These are phyloP conservation scores for Phlogophora meticulosa DNA, from an alignment of 2,888 invertebrate species.

Conservation along the genomic window DNA sequence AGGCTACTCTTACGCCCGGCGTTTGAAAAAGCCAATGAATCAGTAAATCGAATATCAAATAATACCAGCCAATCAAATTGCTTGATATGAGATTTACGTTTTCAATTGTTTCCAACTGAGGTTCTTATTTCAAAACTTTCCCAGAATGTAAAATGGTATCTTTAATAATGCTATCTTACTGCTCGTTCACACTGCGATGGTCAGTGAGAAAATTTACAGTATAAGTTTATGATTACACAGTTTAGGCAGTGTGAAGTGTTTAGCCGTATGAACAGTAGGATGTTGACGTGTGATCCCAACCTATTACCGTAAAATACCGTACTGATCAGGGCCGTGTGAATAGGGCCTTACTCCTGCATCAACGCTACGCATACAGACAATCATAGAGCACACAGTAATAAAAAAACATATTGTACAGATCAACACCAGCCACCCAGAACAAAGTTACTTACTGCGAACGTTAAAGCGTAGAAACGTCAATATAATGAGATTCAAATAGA, in stretches of 20 bases:
- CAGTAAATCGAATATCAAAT: background rate
- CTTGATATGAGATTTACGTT: slow-evolving; percentile 10
- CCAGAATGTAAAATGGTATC: no score
- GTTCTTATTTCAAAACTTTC: background rate
- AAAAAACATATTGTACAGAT: slow-evolving; percentile 20
- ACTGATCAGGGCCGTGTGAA: background rate
- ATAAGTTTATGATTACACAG: no score
- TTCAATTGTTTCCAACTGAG: rapidly evolving
- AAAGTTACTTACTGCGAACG: slow-evolving; percentile 9
- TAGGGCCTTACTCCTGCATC: background rate
- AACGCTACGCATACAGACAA: slow-evolving; percentile 7
- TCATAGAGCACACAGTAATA: slow-evolving; percentile 6
- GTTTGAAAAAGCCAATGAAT: background rate
- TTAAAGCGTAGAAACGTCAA: slow-evolving; percentile 11
- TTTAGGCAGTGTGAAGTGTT: no score
- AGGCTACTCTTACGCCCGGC: background rate
- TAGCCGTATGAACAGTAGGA: no score
- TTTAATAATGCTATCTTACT: no score
- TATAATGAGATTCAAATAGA: background rate
- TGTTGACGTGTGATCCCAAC: no score
- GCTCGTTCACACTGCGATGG: no score
- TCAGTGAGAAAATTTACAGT: no score
- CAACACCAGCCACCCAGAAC: slow-evolving; percentile 7
- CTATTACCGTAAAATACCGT: no score
- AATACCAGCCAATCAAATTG: slow-evolving; percentile 36